Evolutionary conservation across 2,888 invertebrate species (phyloP), one percentile per base, ranked within the genome.

Genomic region (Pristionchus exspectatus): DNA sequence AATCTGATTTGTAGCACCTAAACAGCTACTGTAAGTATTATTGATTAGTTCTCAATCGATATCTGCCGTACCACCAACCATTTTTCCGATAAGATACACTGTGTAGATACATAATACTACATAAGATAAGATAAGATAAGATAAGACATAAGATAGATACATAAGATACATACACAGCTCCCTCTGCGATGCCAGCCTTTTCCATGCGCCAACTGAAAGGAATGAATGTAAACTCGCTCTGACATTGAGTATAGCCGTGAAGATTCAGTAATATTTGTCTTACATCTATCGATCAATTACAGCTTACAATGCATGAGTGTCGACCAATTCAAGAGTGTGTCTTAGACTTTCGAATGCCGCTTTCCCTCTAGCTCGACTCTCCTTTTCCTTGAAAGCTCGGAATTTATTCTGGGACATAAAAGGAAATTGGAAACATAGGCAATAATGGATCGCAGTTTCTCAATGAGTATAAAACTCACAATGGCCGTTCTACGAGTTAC

Each of bases 181-280:
- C 81, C 54, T 50, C 50, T 0, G 50, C 81, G 50, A 81, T 81
- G 21, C 54, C 81, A 14, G 27, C 27, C 4, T 54, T 44, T 54
- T 81, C 81, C 81, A 81, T 81, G 50, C 81, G n/a, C 81, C 81
- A 81, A 18, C 81, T 81, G 81, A 30, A 81, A 38, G 14, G 9
- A 33, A 50, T 21, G 5, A 27, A 72, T 33, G 14, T 14, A 30
- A n/a, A 69, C 5, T 2, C 38, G 38, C 38, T 38, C 5, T 38
- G 38, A 38, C 38, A 38, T 38, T 38, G 38, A 38, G 5, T 5
- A 38, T 38, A 3, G 2, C 38, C 38, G 38, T 38, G 38, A 38
- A 38, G 3, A 38, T 38, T 3, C 38, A 38, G 38, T 38, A 38
- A 38, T 38, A 5, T 38, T 30, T 30, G 69, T 44, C 74, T 24